phyloP scores from a whole-genome alignment of 2,797 vertebrate genomes.

The Carapus acus region DNA sequence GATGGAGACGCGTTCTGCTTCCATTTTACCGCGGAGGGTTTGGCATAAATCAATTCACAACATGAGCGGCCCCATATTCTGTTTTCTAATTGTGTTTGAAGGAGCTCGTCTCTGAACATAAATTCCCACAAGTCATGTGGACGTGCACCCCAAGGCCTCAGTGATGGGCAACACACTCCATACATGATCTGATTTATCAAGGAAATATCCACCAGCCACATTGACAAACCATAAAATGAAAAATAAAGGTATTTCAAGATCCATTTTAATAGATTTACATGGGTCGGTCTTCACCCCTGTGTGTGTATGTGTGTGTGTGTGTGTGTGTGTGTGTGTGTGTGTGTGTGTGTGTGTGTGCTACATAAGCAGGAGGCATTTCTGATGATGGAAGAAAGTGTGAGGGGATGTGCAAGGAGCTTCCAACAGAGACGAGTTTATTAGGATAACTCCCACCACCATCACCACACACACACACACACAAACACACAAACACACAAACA shows the following conservation, averaged over 20 bases:
- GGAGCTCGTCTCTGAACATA: slow-evolving; percentile 22
- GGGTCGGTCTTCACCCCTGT: not conserved
- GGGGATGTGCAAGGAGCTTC: slow-evolving; percentile 46
- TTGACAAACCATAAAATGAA: too few relatives aligned
- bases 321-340: not conserved
- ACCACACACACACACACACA: too few relatives aligned
- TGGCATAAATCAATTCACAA: slow-evolving; percentile 24
- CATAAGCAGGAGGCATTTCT: slow-evolving; percentile 56
- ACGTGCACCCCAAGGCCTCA: too few relatives aligned
- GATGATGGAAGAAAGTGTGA: slow-evolving; percentile 61
- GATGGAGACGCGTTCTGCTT: slow-evolving; percentile 27
- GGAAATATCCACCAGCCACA: not conserved
- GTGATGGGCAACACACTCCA: too few relatives aligned
- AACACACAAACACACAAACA: too few relatives aligned
- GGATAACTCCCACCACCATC: too few relatives aligned
- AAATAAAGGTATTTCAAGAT: too few relatives aligned
- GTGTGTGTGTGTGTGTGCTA: slow-evolving; percentile 13
- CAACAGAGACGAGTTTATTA: slow-evolving; percentile 22
- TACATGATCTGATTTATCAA: too few relatives aligned
- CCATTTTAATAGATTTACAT: too few relatives aligned
- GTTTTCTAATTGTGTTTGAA: slow-evolving; percentile 21
- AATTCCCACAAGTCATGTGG: too few relatives aligned
- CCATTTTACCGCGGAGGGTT: slow-evolving; percentile 27
- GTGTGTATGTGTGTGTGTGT: slow-evolving; percentile 3
- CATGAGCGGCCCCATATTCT: slow-evolving; percentile 11